phyloP scores from a whole-genome alignment of 1,140 invertebrate genomes.

The Telenomus remus region DNA sequence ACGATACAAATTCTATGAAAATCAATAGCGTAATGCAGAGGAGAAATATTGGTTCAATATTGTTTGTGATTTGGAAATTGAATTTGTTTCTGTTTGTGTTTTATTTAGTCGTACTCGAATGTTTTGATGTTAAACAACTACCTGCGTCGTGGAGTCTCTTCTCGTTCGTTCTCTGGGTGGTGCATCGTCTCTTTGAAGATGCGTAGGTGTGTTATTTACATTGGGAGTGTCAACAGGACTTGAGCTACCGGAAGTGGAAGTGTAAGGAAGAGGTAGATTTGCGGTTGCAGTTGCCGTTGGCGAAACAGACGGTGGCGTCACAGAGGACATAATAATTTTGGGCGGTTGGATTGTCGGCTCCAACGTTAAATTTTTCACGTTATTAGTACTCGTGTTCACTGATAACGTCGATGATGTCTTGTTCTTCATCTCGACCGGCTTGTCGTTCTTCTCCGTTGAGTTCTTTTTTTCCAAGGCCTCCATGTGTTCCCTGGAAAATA shows the following conservation, averaged over 20 bases:
- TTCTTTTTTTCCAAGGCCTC: constrained; percentile 57
- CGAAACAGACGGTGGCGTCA: constrained; percentile 86
- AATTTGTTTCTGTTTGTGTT: neutral
- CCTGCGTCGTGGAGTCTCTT: constrained; percentile 90
- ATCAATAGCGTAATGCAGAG: no score
- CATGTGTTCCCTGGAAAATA: constrained; percentile 67
- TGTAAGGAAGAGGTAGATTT: constrained; percentile 69
- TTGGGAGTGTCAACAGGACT: constrained; percentile 73
- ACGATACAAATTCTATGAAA: no score
- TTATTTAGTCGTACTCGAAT: neutral
- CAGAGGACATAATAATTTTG: constrained; percentile 87
- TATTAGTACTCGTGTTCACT: constrained; percentile 72
- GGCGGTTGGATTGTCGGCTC: constrained; percentile 81
- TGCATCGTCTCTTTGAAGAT: constrained; percentile 72
- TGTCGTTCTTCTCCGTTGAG: constrained; percentile 59
- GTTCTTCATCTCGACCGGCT: constrained; percentile 54
- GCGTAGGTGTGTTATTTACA: constrained; percentile 77
- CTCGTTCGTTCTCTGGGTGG: constrained; percentile 76
- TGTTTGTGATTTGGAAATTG: neutral
- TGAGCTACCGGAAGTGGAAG: constrained; percentile 70
- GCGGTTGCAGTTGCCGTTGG: constrained; percentile 75
- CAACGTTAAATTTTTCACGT: constrained; percentile 59
- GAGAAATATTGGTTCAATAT: no score
- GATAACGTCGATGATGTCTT: constrained; percentile 62
- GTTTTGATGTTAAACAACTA: constrained; percentile 16